Evolutionary conservation across 2,888 invertebrate genomes (phyloP).

Genomic region (Pilophorus perplexus): DNA sequence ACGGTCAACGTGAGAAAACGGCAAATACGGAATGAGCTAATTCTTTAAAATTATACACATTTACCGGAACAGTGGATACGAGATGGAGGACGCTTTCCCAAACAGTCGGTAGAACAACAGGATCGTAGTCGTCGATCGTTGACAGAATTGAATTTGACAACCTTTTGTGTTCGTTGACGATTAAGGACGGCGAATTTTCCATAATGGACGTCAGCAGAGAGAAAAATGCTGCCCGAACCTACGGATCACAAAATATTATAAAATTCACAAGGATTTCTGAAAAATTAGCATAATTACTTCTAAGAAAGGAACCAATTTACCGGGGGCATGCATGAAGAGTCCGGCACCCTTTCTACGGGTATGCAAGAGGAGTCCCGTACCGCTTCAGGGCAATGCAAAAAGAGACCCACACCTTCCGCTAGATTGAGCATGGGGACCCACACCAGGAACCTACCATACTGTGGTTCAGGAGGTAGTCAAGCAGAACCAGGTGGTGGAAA

Average conservation of each 20-base stretch:
- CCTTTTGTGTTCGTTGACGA: conserved; percentile 58
- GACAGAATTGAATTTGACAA: conserved; percentile 61
- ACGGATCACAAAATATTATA: conserved; percentile 38
- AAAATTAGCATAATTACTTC: background rate
- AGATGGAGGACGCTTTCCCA: conserved; percentile 73
- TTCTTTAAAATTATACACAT: conserved; percentile 35
- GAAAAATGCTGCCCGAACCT: conserved; percentile 59
- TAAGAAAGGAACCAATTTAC: background rate
- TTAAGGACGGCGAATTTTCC: conserved; percentile 58
- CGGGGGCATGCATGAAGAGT: too few species aligned
- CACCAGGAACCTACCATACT: too few species aligned
- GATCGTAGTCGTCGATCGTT: conserved; percentile 68
- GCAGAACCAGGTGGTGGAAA: too few species aligned
- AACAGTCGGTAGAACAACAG: conserved; percentile 62
- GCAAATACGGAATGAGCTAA: too few species aligned
- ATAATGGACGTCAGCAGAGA: conserved; percentile 60
- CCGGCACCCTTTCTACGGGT: too few species aligned
- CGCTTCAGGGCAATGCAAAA: too few species aligned
- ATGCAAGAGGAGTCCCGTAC: too few species aligned
- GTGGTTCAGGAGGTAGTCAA: too few species aligned
- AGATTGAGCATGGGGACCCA: too few species aligned
- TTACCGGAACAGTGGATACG: conserved; percentile 59
- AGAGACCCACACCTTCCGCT: too few species aligned
- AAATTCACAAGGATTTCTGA: background rate
- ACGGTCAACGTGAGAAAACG: too few species aligned